Base-by-base conservation (phyloP, 2,113 vertebrate species). In the Triplophysa siluroides region DNA sequence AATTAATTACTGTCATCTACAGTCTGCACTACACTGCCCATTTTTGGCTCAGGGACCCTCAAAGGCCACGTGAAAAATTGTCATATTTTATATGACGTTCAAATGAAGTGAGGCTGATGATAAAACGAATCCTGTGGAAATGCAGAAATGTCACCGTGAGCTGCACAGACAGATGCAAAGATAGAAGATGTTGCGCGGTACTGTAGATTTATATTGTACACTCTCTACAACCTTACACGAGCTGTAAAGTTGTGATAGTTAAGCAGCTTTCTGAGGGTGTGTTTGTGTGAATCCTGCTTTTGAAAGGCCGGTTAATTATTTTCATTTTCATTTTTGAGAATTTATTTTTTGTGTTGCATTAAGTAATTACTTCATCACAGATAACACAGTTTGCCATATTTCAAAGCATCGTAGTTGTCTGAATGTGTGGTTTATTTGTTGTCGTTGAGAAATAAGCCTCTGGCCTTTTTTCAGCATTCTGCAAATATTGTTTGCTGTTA, bases 1-100 rank as follows among this genome's bases (percentile, higher is more conserved):
- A 78, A 81, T 81, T 83, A 83, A 83, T 78, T 70, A 69, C 52
- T 63, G 26, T 74, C 58, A 41, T 79, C 81, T 61, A 26, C 70
- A 41, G 68, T 58, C 75, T 38, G 21, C 13, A 29, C 74, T 43
- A 45, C 74, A 23, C 16, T 29, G 26, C 29, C 78, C 75, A 62
- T 74, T 74, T 74, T 73, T 68, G 83, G 75, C 73, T 61, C 64
- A 50, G 29, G 11, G 63, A 45, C 64, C 64, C 52, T 50, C 3
- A 1, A 72, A 64, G 38, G 23, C 66, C 23, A 16, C 6, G 26
- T 80, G 73, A 83, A 62, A 83, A 84, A 78, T 43, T 18, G 52
- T n/a, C 69, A 78, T 74, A 78, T 77, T 78, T 84, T 77, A 77
- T 78, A 74, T 52, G 24, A n/a, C 38, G 45, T 50, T 38, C 61